phyloP scores from a whole-genome alignment of 2,888 invertebrate species.

The Zaprionus lineosus region DNA sequence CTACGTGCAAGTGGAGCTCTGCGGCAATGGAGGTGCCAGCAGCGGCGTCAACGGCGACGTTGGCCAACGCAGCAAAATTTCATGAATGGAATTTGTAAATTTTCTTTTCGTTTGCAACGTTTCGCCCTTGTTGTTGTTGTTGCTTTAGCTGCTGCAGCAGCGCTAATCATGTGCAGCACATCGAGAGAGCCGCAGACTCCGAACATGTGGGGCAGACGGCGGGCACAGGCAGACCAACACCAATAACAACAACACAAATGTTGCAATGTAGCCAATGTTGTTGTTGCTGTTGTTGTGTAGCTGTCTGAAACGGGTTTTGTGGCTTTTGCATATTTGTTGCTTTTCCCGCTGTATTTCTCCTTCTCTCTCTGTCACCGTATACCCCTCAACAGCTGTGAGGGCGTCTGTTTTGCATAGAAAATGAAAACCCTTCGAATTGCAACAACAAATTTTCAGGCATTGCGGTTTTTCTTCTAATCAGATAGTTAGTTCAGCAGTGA shows the following conservation, averaged over 20 bases:
- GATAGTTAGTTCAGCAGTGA: slow-evolving; percentile 1
- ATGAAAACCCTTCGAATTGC: slow-evolving; percentile 3
- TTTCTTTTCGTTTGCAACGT: slow-evolving; percentile 77
- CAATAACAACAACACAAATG: slow-evolving; percentile 35
- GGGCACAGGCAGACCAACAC: slow-evolving; percentile 4
- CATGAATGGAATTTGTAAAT: slow-evolving; percentile 83
- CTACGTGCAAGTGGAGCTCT: slow-evolving; percentile 47
- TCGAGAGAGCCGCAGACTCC: slow-evolving; percentile 35
- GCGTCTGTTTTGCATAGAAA: slow-evolving; percentile 8
- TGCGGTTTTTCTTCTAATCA: slow-evolving; percentile 14
- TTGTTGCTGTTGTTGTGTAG: slow-evolving; percentile 12
- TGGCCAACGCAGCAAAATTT: slow-evolving; percentile 72
- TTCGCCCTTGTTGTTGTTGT: slow-evolving; percentile 29
- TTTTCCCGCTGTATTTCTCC: slow-evolving; percentile 14
- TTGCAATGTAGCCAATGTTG: slow-evolving; percentile 36
- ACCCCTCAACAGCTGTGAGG: slow-evolving; percentile 34
- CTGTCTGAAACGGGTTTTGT: slow-evolving; percentile 61
- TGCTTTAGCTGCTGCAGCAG: slow-evolving; percentile 23
- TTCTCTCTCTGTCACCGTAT: neutral
- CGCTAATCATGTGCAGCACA: slow-evolving; percentile 70
- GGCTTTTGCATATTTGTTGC: slow-evolving; percentile 50
- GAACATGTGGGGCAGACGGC: slow-evolving; percentile 64
- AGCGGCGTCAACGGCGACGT: slow-evolving; percentile 26
- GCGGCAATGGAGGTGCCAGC: neutral
- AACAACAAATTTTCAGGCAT: slow-evolving; percentile 14